These are phyloP conservation scores for Rhynchomys soricoides DNA, from an alignment of 2,113 vertebrate species.

Conservation along the genomic window DNA sequence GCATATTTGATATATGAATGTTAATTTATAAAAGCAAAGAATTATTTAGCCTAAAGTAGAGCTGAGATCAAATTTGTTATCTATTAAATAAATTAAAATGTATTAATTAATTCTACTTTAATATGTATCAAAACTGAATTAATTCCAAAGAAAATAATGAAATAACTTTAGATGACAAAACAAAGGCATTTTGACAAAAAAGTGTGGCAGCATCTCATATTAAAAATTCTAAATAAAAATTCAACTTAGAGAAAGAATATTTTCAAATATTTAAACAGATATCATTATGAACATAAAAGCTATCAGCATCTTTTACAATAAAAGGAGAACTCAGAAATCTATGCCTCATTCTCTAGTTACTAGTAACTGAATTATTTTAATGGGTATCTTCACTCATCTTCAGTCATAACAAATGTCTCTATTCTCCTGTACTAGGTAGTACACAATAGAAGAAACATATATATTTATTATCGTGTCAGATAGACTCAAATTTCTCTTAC, in stretches of 20 bases:
- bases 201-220: neutral
- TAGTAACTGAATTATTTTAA: neutral
- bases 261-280: neutral
- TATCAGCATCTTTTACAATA: neutral
- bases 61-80: neutral
- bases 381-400: neutral
- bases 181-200: neutral
- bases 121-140: neutral
- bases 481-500: neutral
- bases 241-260: neutral
- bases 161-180: neutral
- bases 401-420: neutral
- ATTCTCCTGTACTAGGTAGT: neutral
- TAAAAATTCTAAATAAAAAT: neutral
- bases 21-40: neutral
- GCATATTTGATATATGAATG: neutral
- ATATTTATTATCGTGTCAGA: fast-evolving
- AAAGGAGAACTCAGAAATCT: neutral
- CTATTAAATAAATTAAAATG: neutral
- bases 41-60: neutral
- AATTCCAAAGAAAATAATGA: neutral
- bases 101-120: neutral
- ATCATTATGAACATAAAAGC: neutral
- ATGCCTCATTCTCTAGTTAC: neutral
- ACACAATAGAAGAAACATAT: neutral